Evolutionary conservation across 2,888 invertebrate species (phyloP).

Genomic region (Oxyteleia sp.): DNA sequence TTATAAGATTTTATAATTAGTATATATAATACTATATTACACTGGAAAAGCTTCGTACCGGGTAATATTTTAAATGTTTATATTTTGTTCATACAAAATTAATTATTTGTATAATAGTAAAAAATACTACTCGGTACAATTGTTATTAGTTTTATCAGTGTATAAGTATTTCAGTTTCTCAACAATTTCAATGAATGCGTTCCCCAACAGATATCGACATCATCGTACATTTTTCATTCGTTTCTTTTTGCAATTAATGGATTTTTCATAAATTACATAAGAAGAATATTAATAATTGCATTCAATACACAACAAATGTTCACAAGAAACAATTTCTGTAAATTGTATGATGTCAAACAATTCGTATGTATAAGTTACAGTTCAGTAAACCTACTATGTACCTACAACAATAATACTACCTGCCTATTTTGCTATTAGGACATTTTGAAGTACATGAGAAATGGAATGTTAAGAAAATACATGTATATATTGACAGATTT

Average conservation of each 20-base stretch:
- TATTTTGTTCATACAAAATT: conserved; percentile 26
- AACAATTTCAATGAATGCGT: conserved; percentile 26
- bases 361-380: conserved; percentile 29
- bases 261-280: too few relatives aligned
- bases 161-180: conserved; percentile 17
- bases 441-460: conserved; percentile 40
- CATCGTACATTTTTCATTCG: too few relatives aligned
- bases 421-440: conserved; percentile 59
- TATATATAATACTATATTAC: conserved; percentile 19
- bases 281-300: too few relatives aligned
- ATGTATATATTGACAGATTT: conserved; percentile 45
- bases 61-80: conserved; percentile 11
- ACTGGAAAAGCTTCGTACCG: conserved; percentile 8
- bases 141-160: conserved; percentile 5
- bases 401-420: conserved; percentile 20
- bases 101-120: conserved; percentile 5
- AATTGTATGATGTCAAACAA: not conserved
- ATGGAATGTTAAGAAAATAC: conserved; percentile 62
- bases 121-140: conserved; percentile 16
- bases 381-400: conserved; percentile 37
- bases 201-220: conserved; percentile 14
- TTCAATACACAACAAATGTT: too few relatives aligned
- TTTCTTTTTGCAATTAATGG: too few relatives aligned
- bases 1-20: conserved; percentile 26
- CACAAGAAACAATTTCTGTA: too few relatives aligned